Percentiles rank a stretch among this genome's conserved stretches.
Conservation (phyloP, 64 coral and sea anemone species). For the Montipora cactus region DNA sequence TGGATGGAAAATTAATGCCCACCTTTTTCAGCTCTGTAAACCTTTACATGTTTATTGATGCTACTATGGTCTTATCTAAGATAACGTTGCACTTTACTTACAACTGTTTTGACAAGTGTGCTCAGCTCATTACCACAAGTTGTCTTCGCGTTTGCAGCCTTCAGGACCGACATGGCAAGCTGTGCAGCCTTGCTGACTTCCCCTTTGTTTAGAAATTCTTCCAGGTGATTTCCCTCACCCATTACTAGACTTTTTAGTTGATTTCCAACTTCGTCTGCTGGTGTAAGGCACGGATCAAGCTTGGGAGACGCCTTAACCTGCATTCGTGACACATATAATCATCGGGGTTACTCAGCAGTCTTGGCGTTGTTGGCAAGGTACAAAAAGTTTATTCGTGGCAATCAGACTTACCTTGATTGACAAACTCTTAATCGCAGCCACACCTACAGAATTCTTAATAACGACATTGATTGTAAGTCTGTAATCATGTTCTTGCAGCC, state of each 20-base stretch:
- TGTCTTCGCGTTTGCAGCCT: not conserved
- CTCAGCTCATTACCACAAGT: not conserved
- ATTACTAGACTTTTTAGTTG: not conserved
- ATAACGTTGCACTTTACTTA: not conserved
- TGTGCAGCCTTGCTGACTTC: slow-evolving; percentile 30
- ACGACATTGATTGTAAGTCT: not conserved
- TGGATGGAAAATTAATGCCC: too few species aligned
- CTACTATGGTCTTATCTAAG: not conserved
- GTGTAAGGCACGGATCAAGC: not conserved
- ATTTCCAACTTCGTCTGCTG: not conserved
- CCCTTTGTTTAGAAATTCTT: slow-evolving; percentile 5
- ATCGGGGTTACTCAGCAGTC: too few species aligned
- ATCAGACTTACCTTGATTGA: not conserved
- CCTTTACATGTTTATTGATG: too few species aligned
- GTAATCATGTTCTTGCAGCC: not conserved
- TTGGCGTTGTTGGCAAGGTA: too few species aligned
- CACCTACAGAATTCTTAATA: slow-evolving; percentile 7
- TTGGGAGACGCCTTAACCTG: not conserved
- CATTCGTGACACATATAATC: not conserved
- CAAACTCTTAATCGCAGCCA: not conserved
- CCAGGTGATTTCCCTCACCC: not conserved
- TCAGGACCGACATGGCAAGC: not conserved
- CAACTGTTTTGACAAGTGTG: not conserved
- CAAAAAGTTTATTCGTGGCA: too few species aligned
- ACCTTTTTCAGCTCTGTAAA: too few species aligned